Evolutionary conservation across 2,113 vertebrate species (phyloP).

Genomic region (Fulica atra): DNA sequence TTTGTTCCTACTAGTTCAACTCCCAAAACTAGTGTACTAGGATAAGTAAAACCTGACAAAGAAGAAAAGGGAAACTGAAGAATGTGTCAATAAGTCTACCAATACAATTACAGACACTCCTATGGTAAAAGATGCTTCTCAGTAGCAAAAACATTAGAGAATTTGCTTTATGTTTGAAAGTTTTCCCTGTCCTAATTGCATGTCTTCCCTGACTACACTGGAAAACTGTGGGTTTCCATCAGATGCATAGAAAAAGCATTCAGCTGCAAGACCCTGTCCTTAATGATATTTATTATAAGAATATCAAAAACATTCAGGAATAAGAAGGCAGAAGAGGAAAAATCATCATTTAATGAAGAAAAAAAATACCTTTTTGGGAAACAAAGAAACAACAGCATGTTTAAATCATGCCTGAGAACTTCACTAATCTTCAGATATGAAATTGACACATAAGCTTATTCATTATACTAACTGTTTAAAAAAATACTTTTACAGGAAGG

Average conservation of each 20-base stretch:
- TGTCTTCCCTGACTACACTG: not conserved
- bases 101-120: not conserved
- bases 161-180: not conserved
- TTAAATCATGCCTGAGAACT: not conserved
- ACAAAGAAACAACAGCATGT: not conserved
- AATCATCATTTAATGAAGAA: not conserved
- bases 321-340: not conserved
- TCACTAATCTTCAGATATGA: not conserved
- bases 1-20: not conserved
- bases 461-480: not conserved
- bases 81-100: not conserved
- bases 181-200: not conserved
- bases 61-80: not conserved
- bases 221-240: not conserved
- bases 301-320: not conserved
- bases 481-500: not conserved
- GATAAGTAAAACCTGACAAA: not conserved
- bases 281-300: not conserved
- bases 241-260: not conserved
- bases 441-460: not conserved
- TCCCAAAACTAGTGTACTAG: not conserved
- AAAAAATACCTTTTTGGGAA: not conserved
- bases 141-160: not conserved
- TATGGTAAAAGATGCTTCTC: not conserved
- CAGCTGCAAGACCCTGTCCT: not conserved